Base-by-base conservation (phyloP, 2,888 invertebrate species). In the Lampropteryx suffumata region DNA sequence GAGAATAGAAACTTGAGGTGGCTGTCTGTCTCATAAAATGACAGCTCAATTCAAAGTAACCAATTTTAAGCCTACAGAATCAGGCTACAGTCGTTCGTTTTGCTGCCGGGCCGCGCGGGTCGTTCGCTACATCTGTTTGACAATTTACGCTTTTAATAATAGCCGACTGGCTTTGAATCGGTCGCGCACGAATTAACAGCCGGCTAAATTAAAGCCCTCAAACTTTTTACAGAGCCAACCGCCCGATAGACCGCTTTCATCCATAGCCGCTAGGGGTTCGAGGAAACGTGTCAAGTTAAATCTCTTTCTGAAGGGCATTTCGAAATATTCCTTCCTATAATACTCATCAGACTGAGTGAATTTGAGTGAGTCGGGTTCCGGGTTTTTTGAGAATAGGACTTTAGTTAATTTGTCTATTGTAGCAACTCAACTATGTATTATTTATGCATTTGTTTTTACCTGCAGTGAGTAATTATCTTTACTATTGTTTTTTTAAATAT, bases 91-190 rank as follows among this genome's bases (percentile, higher is more conserved):
- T n/a, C 30, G 40, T 21, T 47, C 39, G 47, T 24, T 40, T 27
- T 33, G 46, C 33, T 47, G 57, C 44, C 56, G 69, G 67, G 67
- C 71, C 71, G 73, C 73, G 71, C 71, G 68, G 78, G 85, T 78
- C 87, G 82, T 88, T 88, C 70, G 71, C 65, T 76, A 79, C 88
- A 88, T 83, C 88, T 88, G 89, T 82, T 85, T 85, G 87, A 86
- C 85, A 87, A 88, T 87, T 88, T 87, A 88, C 88, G 89, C 84
- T 82, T 86, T 87, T 87, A 88, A 88, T 89, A 88, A 88, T 86
- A 82, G 87, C 79, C 75, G 77, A 71, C 64, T 73, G 86, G 84
- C 84, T 85, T 84, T 84, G 84, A 87, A 85, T 84, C 78, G 86
- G 82, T 81, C 76, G 82, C 79, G 79, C 79, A 73, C 81, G 82